phyloP scores from a whole-genome alignment of 2,888 invertebrate genomes.

The Pollenia griseotomentosa region DNA sequence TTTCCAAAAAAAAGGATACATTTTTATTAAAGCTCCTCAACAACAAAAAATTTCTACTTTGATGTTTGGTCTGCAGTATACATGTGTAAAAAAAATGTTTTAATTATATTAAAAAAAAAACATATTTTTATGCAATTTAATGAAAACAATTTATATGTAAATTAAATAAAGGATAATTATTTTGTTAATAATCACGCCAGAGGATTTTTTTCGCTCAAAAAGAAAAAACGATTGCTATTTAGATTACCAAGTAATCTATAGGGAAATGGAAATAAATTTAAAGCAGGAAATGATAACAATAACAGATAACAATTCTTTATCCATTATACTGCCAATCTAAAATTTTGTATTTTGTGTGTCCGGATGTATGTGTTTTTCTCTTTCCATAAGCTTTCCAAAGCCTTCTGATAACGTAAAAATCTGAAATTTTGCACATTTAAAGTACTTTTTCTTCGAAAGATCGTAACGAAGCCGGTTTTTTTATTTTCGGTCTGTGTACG shows the following conservation, averaged over 20 bases:
- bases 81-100: constrained; percentile 61
- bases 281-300: too few species aligned
- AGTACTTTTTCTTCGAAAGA: too few species aligned
- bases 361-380: too few species aligned
- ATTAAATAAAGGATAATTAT: constrained; percentile 66
- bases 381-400: too few species aligned
- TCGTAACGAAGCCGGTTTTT: too few species aligned
- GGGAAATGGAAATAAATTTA: not conserved
- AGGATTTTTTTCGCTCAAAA: constrained; percentile 38
- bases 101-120: constrained; percentile 65
- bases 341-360: too few species aligned
- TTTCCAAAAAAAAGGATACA: constrained; percentile 30
- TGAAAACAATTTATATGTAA: constrained; percentile 71
- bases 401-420: too few species aligned
- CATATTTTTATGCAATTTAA: constrained; percentile 65
- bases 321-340: too few species aligned
- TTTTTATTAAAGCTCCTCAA: not conserved
- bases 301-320: too few species aligned
- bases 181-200: constrained; percentile 43
- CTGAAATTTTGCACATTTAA: too few species aligned
- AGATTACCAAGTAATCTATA: not conserved
- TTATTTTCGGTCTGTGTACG: too few species aligned
- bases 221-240: not conserved
- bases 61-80: constrained; percentile 59
- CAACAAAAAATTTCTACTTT: constrained; percentile 49